Evolutionary conservation across 2,888 invertebrate species (phyloP).

Genomic region (Anagyrus pseudococci): DNA sequence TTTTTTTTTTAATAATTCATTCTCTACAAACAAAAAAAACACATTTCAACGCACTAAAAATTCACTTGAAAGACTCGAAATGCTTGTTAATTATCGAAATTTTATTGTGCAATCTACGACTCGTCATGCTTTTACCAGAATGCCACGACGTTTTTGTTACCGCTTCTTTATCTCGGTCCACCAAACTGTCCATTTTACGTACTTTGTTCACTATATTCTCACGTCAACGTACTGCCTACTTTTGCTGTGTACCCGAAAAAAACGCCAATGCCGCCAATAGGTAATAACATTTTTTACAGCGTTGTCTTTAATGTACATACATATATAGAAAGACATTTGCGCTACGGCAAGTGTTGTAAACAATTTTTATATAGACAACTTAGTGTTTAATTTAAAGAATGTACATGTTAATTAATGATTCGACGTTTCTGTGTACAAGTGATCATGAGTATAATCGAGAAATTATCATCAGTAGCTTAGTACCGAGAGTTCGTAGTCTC

Average conservation of each 20-base stretch:
- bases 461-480: too few species aligned
- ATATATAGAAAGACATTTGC: neutral
- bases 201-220: slow-evolving; percentile 10
- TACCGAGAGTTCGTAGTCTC: too few species aligned
- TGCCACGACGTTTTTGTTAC: too few species aligned
- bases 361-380: neutral
- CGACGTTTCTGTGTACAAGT: slow-evolving; percentile 26
- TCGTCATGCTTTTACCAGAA: too few species aligned
- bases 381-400: neutral
- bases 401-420: neutral
- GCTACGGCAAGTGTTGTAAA: neutral
- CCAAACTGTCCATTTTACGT: neutral
- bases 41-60: slow-evolving; percentile 19
- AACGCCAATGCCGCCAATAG: too few species aligned
- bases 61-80: slow-evolving; percentile 15
- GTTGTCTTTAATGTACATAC: neutral
- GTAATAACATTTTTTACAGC: too few species aligned
- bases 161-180: slow-evolving; percentile 51
- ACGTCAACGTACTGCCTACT: slow-evolving; percentile 54
- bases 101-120: too few species aligned
- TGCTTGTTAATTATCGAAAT: too few species aligned
- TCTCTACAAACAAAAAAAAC: too few species aligned
- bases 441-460: too few species aligned
- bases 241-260: slow-evolving; percentile 53
- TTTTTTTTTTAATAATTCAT: too few species aligned